phyloP scores from a whole-genome alignment of 1,140 invertebrate species.

The Teleopsis dalmanni region DNA sequence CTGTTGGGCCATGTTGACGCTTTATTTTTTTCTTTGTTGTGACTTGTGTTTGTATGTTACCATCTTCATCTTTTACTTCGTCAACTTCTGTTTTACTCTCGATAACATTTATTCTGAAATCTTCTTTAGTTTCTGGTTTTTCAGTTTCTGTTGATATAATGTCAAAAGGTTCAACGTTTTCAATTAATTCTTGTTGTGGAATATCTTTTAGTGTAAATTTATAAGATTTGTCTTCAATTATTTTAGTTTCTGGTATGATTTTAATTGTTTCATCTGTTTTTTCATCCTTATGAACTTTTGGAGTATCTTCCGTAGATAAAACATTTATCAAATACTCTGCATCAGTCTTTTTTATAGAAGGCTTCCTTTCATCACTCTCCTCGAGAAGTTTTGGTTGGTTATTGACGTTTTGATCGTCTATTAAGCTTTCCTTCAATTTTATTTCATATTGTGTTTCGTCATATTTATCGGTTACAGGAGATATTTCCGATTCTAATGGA shows the following conservation, averaged over 20 bases:
- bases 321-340: too few species aligned
- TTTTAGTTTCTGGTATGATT: neutral
- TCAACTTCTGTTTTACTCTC: slow-evolving; percentile 23
- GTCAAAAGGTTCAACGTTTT: neutral
- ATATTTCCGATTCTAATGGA: neutral
- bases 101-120: slow-evolving; percentile 22
- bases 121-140: slow-evolving; percentile 16
- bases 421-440: too few species aligned
- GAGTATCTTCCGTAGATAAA: neutral
- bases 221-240: neutral
- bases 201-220: neutral
- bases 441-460: slow-evolving; percentile 1
- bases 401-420: too few species aligned
- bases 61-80: slow-evolving; percentile 38
- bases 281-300: neutral
- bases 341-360: neutral
- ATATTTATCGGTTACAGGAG: neutral
- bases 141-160: slow-evolving; percentile 15
- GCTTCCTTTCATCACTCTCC: neutral
- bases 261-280: neutral
- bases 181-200: neutral
- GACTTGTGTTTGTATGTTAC: slow-evolving; percentile 28
- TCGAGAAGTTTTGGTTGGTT: too few species aligned
- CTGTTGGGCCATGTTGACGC: slow-evolving; percentile 39
- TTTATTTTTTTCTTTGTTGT: slow-evolving; percentile 36